Percentiles rank a stretch among this genome's conserved stretches.
Conservation (phyloP, 2,797 vertebrate species). For the Phoxinus dragarum region DNA sequence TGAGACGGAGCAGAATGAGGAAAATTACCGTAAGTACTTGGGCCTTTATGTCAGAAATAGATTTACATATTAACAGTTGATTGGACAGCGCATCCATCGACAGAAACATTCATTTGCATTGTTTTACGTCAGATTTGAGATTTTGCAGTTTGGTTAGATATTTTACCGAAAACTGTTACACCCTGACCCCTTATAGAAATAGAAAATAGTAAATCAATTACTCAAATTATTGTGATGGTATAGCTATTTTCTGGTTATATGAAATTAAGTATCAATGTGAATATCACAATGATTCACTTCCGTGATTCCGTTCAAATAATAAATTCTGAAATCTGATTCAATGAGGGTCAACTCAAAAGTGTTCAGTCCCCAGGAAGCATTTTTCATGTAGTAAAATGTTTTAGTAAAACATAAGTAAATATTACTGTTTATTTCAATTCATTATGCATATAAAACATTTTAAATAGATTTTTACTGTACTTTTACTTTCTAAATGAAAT, state of each 20-base stretch:
- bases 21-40: too few species aligned
- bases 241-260: neutral
- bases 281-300: neutral
- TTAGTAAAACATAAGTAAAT: too few species aligned
- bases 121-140: too few species aligned
- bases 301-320: neutral
- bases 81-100: too few species aligned
- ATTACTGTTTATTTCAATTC: too few species aligned
- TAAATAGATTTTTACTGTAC: neutral
- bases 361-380: neutral
- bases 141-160: too few species aligned
- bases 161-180: neutral
- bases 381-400: neutral
- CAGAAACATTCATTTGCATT: too few species aligned
- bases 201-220: neutral
- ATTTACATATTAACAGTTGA: too few species aligned
- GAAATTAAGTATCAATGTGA: neutral
- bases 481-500: neutral
- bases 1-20: too few species aligned
- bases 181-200: neutral
- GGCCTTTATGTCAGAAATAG: too few species aligned
- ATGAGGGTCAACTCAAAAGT: neutral
- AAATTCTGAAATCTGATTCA: neutral
- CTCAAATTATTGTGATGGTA: neutral
- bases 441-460: too few species aligned